Percentiles rank a stretch among this genome's conserved stretches.
Evolutionary conservation across 2,797 vertebrate genomes (phyloP).

Genomic region (Choloepus didactylus): DNA sequence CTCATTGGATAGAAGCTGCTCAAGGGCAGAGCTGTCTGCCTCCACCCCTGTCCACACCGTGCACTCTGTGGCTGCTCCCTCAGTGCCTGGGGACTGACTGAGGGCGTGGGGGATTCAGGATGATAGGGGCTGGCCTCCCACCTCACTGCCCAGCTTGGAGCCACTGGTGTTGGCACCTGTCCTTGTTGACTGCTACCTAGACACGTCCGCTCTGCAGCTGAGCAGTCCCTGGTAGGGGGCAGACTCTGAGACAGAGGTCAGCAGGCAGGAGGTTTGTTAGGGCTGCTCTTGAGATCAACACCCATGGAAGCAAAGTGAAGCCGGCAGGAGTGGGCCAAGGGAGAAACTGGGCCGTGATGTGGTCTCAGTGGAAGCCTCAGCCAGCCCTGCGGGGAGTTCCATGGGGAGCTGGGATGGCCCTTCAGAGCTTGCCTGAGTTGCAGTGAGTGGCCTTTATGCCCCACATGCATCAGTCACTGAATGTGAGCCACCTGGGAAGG

Average conservation of each 20-base stretch:
- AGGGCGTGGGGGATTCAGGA: too few relatives aligned
- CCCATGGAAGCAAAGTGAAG: too few relatives aligned
- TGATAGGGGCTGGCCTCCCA: not conserved
- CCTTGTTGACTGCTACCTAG: not conserved
- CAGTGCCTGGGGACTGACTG: not conserved
- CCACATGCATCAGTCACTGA: not conserved
- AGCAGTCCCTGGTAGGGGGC: not conserved
- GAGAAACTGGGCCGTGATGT: not conserved
- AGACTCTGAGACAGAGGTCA: not conserved
- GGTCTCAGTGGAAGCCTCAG: rapidly evolving
- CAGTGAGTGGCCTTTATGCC: not conserved
- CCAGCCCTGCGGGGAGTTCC: not conserved
- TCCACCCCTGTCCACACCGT: not conserved
- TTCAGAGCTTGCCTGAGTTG: not conserved
- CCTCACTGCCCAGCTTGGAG: not conserved
- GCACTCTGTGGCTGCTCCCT: not conserved
- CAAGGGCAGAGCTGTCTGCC: not conserved
- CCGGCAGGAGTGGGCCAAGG: too few relatives aligned
- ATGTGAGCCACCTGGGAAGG: not conserved
- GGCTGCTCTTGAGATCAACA: not conserved
- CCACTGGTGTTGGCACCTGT: too few relatives aligned
- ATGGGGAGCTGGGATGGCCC: too few relatives aligned
- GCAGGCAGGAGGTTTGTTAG: not conserved
- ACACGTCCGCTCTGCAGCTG: rapidly evolving
- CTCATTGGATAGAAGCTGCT: not conserved